Evolutionary conservation across 1,140 invertebrate genomes (phyloP).

Genomic region (Parapsyche elsis): DNA sequence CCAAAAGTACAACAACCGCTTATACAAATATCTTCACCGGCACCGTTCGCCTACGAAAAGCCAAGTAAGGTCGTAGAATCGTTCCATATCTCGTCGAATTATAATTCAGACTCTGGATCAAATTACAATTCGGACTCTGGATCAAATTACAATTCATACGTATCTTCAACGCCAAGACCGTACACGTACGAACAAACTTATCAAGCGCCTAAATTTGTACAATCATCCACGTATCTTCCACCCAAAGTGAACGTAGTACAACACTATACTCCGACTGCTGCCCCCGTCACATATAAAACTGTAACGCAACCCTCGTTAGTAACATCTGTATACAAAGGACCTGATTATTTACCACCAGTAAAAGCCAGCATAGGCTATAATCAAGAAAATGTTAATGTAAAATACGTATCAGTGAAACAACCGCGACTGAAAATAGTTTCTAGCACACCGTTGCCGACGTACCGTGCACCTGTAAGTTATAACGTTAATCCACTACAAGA

Average conservation of each 20-base stretch:
- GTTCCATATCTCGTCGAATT: constrained; percentile 52
- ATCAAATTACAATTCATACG: constrained; percentile 16
- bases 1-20: constrained; percentile 36
- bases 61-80: constrained; percentile 43
- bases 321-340: constrained; percentile 58
- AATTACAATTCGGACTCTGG: constrained; percentile 8
- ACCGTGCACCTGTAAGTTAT: constrained; percentile 34
- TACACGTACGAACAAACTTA: not conserved
- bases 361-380: constrained; percentile 15
- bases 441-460: constrained; percentile 36
- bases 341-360: constrained; percentile 62
- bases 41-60: constrained; percentile 51
- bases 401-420: constrained; percentile 37
- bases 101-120: constrained; percentile 7
- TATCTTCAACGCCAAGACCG: constrained; percentile 5
- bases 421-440: constrained; percentile 41
- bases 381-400: constrained; percentile 10
- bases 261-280: not conserved
- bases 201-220: constrained; percentile 41
- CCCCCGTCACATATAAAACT: constrained; percentile 22
- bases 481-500: constrained; percentile 53
- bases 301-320: constrained; percentile 38
- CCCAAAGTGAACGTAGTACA: constrained; percentile 37
- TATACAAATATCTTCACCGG: constrained; percentile 51
- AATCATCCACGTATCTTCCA: constrained; percentile 51